phyloP scores from a whole-genome alignment of 1,140 invertebrate species.

The Plectrocnemia conspersa region DNA sequence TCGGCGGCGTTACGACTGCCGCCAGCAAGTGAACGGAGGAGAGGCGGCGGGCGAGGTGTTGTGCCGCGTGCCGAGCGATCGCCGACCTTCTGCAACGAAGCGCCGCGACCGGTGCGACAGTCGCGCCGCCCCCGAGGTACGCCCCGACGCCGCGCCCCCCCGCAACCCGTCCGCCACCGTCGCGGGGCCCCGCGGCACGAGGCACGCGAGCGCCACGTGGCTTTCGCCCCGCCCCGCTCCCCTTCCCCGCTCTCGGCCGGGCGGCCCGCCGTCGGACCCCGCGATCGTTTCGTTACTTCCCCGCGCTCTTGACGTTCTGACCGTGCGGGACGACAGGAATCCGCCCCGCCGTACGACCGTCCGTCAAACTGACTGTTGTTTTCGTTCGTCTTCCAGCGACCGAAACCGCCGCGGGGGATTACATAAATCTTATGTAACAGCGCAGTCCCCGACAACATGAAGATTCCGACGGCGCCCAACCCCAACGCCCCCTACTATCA shows the following conservation, averaged over 20 bases:
- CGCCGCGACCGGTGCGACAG: not conserved
- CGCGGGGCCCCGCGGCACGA: not conserved
- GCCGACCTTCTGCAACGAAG: not conserved
- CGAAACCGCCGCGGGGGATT: too few relatives aligned
- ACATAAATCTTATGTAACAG: too few relatives aligned
- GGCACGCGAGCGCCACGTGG: not conserved
- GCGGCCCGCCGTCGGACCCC: not conserved
- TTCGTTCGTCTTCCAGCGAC: too few relatives aligned
- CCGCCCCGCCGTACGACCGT: too few relatives aligned
- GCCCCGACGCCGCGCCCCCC: not conserved
- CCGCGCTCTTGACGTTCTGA: not conserved
- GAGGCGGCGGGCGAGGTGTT: not conserved
- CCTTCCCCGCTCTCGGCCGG: not conserved
- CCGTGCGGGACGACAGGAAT: too few relatives aligned
- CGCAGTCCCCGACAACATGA: conserved; percentile 16
- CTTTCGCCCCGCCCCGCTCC: not conserved
- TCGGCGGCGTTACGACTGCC: too few relatives aligned
- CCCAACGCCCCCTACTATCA: conserved; percentile 20
- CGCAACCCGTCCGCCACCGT: not conserved
- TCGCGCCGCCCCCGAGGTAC: not conserved
- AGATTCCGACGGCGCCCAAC: conserved; percentile 26
- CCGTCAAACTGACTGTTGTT: too few relatives aligned
- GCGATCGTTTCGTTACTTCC: too few relatives aligned
- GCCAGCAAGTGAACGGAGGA: not conserved
- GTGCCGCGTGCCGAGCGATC: not conserved